Evolutionary conservation across 2,113 vertebrate genomes (phyloP).

Genomic region (Ranitomeya variabilis): DNA sequence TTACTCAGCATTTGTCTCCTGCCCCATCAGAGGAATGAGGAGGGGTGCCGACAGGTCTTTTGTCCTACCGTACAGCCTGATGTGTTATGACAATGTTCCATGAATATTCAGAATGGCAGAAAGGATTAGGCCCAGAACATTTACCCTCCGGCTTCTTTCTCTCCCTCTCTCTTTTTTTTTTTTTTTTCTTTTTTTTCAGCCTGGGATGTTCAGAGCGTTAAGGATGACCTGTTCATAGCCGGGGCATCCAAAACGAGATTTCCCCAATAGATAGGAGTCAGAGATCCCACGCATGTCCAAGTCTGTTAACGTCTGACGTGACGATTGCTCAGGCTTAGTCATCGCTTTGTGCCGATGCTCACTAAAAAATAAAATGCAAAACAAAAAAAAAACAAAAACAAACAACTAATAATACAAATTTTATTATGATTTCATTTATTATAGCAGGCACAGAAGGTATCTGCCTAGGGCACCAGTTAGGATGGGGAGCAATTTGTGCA

Average conservation of each 20-base stretch:
- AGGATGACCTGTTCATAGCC: constrained; percentile 94
- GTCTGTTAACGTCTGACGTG: constrained; percentile 89
- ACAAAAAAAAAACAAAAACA: not conserved
- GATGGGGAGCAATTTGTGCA: too few relatives aligned
- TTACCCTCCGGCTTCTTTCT: constrained; percentile 76
- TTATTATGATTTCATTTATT: not conserved
- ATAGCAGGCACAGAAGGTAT: too few relatives aligned
- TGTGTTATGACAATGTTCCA: constrained; percentile 75
- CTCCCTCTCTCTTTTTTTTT: constrained; percentile 71
- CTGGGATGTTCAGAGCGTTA: constrained; percentile 93
- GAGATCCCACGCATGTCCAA: constrained; percentile 96
- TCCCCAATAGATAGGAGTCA: constrained; percentile 84
- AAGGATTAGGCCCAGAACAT: constrained; percentile 90
- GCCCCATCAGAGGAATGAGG: constrained; percentile 75
- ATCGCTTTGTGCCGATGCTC: constrained; percentile 65
- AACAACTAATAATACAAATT: not conserved
- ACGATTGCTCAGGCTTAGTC: constrained; percentile 73
- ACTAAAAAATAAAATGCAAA: not conserved
- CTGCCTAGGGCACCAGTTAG: too few relatives aligned
- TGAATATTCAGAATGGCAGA: constrained; percentile 78
- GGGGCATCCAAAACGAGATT: constrained; percentile 86
- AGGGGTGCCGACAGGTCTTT: constrained; percentile 75
- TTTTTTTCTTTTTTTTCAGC: constrained; percentile 64
- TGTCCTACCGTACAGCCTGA: constrained; percentile 71
- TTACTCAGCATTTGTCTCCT: constrained; percentile 87